Evolutionary conservation across 2,113 vertebrate species (phyloP).

Genomic region (Sebastes schlegelii): DNA sequence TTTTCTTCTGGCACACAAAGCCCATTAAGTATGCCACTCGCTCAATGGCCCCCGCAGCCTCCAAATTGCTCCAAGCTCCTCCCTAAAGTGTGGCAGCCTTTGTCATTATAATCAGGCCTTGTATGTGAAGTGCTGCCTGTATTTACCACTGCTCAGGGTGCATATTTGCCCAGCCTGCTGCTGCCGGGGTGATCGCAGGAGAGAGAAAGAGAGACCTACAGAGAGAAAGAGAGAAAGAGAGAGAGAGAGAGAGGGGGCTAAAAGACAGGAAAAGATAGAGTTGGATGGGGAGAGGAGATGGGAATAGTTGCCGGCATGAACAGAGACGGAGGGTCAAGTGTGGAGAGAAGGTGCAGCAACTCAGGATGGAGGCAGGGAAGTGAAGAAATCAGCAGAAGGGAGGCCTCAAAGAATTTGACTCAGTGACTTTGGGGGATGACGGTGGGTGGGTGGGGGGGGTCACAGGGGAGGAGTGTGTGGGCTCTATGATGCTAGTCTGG

Average conservation of each 20-base stretch:
- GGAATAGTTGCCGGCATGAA: neutral
- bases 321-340: conserved; percentile 32
- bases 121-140: conserved; percentile 87
- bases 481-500: conserved; percentile 33
- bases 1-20: conserved; percentile 89
- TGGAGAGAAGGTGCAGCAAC: conserved; percentile 56
- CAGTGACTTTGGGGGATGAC: conserved; percentile 56
- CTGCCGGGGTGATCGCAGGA: conserved; percentile 56
- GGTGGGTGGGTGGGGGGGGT: conserved; percentile 30
- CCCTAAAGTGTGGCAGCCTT: conserved; percentile 95
- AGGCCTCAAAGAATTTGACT: conserved; percentile 57
- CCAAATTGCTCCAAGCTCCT: conserved; percentile 89
- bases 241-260: conserved; percentile 36
- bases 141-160: conserved; percentile 84
- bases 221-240: conserved; percentile 52
- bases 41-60: conserved; percentile 90
- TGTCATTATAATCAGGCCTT: conserved; percentile 93
- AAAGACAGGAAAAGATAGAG: conserved; percentile 40
- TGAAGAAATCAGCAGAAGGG: conserved; percentile 53
- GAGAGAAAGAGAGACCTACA: conserved; percentile 44
- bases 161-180: conserved; percentile 81
- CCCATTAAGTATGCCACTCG: conserved; percentile 93
- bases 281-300: conserved; percentile 35
- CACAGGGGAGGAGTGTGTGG: conserved; percentile 14
- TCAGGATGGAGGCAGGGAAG: conserved; percentile 14